A percentile compares a stretch with the other conserved stretches of the same genome.
Conservation (phyloP, 2,797 vertebrate species). For the Tinamus major region DNA sequence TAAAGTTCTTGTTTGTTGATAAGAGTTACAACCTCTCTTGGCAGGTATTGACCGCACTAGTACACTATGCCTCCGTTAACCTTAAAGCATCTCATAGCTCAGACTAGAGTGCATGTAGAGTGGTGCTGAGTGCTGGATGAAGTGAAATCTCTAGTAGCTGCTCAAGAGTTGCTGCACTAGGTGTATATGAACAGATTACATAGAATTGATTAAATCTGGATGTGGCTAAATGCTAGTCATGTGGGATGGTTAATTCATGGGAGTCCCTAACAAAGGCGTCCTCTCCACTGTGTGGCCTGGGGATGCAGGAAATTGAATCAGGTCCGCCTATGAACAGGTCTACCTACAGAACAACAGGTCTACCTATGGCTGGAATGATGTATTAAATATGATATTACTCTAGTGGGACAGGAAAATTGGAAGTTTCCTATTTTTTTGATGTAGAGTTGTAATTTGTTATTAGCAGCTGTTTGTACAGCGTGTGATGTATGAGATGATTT, state of each 20-base stretch:
- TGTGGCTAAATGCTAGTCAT: neutral
- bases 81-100: neutral
- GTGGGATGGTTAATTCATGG: rapidly evolving
- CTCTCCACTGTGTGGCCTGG: neutral
- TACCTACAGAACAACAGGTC: neutral
- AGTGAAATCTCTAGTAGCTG: neutral
- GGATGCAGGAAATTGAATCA: neutral
- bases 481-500: neutral
- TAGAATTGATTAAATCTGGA: neutral
- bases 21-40: neutral
- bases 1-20: neutral
- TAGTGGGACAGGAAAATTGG: neutral
- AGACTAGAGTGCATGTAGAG: too few species aligned
- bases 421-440: neutral
- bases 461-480: neutral
- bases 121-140: neutral
- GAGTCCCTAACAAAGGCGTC: neutral
- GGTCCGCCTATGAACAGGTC: too few species aligned
- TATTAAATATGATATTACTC: rapidly evolving
- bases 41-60: neutral
- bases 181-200: too few species aligned
- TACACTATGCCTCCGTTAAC: neutral
- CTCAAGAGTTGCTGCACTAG: neutral
- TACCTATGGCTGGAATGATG: rapidly evolving
- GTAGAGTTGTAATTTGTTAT: neutral